phyloP scores from a whole-genome alignment of 53 echinoderm and acorn worm genomes.

The Hippasteria phrygiana region DNA sequence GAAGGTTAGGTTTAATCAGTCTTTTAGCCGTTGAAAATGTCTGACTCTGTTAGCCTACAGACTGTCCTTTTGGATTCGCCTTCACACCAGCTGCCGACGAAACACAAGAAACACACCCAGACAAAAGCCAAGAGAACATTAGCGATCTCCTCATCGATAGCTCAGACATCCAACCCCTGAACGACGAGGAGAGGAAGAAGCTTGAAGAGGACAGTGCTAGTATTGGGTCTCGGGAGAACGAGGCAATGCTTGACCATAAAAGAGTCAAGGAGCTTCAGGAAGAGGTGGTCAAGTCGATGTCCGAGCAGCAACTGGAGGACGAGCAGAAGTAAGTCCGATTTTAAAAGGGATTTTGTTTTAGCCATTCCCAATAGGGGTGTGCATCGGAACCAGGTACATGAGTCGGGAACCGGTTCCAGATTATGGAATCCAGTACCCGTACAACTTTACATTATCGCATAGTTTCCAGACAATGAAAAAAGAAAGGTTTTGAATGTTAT shows the following conservation, averaged over 20 bases:
- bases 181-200: constrained; percentile 28
- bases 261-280: constrained; percentile 84
- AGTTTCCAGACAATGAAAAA: no score
- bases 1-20: no score
- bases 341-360: no score
- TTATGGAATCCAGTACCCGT: neutral
- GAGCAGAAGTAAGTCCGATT: constrained; percentile 77
- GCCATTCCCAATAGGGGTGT: no score
- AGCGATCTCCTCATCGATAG: constrained; percentile 77
- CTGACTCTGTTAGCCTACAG: constrained; percentile 11
- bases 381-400: no score
- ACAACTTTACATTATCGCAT: no score
- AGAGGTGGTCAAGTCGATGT: constrained; percentile 79
- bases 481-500: no score
- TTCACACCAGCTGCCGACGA: neutral
- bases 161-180: constrained; percentile 73
- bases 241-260: constrained; percentile 44
- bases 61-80: neutral
- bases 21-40: no score
- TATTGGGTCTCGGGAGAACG: neutral
- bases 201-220: constrained; percentile 17
- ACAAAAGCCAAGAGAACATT: constrained; percentile 52
- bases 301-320: constrained; percentile 82
- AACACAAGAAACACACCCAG: constrained; percentile 20
- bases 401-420: no score